These are phyloP conservation scores for Brachionus asplanchnoidis DNA, from an alignment of 1,140 invertebrate genomes.

Conservation along the genomic window DNA sequence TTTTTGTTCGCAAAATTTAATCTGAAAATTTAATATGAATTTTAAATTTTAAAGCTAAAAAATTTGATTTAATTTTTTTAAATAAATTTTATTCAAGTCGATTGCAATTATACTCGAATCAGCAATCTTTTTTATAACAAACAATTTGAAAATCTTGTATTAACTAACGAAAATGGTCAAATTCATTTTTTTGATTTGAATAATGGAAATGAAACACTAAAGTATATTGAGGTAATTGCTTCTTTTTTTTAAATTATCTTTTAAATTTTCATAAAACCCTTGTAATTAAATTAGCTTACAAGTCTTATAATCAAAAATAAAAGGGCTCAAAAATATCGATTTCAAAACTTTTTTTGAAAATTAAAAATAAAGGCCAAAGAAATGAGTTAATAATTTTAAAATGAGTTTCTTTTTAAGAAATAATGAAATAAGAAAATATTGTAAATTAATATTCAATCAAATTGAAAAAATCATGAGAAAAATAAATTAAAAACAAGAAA, in stretches of 20 bases:
- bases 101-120: conserved; percentile 13
- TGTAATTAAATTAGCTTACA: background rate
- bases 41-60: too few relatives aligned
- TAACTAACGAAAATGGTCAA: conserved; percentile 11
- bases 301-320: background rate
- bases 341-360: too few relatives aligned
- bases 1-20: too few relatives aligned
- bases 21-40: too few relatives aligned
- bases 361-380: too few relatives aligned
- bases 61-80: background rate
- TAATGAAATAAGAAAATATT: too few relatives aligned
- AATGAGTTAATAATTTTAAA: too few relatives aligned
- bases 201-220: background rate
- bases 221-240: background rate
- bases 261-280: background rate
- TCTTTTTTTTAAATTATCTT: background rate
- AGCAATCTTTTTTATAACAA: conserved; percentile 32
- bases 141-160: background rate
- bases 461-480: too few relatives aligned
- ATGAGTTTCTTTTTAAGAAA: too few relatives aligned
- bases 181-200: conserved; percentile 7
- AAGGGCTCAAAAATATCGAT: too few relatives aligned
- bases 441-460: too few relatives aligned
- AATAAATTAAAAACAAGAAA: too few relatives aligned
- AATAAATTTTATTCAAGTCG: background rate